Percentiles rank a stretch among this genome's conserved stretches.
phyloP scores from a whole-genome alignment of 2,113 vertebrate genomes.

The Phylloscopus whistleri region DNA sequence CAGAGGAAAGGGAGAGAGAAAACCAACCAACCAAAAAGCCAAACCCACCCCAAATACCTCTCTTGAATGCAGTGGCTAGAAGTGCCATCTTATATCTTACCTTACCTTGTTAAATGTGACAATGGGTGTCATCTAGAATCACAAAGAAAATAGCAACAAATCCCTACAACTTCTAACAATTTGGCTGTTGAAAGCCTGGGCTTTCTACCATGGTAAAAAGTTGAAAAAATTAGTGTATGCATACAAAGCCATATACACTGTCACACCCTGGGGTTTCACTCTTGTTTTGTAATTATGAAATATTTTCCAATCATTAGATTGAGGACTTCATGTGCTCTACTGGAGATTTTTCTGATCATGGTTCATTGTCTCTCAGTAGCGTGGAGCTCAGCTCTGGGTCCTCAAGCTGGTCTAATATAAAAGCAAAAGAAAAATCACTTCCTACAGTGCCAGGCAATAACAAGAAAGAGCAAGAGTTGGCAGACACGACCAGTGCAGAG shows the following conservation, averaged over 20 bases:
- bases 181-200: neutral
- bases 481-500: neutral
- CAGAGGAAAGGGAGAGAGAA: neutral
- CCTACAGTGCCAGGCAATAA: neutral
- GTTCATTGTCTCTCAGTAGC: neutral
- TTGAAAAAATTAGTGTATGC: neutral
- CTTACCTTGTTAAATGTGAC: neutral
- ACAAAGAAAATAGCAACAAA: neutral
- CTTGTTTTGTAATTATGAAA: neutral
- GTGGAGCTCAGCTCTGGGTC: neutral
- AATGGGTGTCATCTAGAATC: neutral
- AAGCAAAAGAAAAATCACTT: neutral
- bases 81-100: neutral
- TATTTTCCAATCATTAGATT: neutral
- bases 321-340: neutral
- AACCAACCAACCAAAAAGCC: neutral
- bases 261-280: neutral
- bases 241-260: neutral
- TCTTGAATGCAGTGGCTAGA: neutral
- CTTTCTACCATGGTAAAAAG: neutral
- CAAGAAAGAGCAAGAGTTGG: neutral
- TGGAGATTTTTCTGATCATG: neutral
- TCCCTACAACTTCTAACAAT: neutral
- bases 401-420: neutral
- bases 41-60: neutral